Evolutionary conservation across 37 sponge, comb jelly and placozoan genomes (phyloP).

Genomic region (Cliona cf. orientalis): DNA sequence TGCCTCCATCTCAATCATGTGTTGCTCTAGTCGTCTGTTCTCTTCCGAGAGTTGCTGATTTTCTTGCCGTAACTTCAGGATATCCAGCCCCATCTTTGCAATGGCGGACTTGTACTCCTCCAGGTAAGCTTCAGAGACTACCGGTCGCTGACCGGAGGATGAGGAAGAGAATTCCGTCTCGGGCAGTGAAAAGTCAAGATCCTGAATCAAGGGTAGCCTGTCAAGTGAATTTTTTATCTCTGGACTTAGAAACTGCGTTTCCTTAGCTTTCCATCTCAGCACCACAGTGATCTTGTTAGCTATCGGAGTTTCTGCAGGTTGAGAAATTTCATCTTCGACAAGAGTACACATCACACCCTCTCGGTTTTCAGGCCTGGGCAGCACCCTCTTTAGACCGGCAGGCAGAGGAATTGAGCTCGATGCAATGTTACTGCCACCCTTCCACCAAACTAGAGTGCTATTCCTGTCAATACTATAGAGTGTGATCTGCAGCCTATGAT

Average conservation of each 20-base stretch:
- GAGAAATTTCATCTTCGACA: background rate
- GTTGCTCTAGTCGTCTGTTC: conserved; percentile 11
- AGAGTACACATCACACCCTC: conserved; percentile 32
- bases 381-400: background rate
- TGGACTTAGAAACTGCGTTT: conserved; percentile 5
- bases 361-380: background rate
- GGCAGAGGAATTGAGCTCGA: background rate
- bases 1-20: background rate
- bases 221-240: background rate
- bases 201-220: background rate
- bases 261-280: conserved; percentile 37
- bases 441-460: conserved; percentile 23
- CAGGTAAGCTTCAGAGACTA: background rate
- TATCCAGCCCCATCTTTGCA: conserved; percentile 35
- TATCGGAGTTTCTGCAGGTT: background rate
- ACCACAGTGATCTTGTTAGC: conserved; percentile 18
- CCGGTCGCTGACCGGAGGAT: background rate
- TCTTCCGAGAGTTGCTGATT: conserved; percentile 27
- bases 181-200: background rate
- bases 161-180: no score
- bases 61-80: conserved; percentile 28
- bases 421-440: background rate
- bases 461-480: background rate
- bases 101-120: background rate
- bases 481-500: background rate